Evolutionary conservation across 2,797 vertebrate species (phyloP).

Genomic region (Intellagama lesueurii): DNA sequence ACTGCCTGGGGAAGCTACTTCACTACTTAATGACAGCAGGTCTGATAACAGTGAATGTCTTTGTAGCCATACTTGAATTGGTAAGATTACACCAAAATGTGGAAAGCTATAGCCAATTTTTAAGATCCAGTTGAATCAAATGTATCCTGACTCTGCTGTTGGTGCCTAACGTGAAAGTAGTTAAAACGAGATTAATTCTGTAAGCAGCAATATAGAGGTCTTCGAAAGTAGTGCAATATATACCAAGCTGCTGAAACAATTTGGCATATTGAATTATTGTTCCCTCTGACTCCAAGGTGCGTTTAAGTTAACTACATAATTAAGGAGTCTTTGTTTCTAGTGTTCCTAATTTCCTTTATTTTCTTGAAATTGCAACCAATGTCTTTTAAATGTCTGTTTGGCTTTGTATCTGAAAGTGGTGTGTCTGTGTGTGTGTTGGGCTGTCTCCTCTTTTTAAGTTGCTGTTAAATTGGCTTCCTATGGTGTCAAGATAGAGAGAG

Average conservation of each 20-base stretch:
- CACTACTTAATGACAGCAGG: neutral
- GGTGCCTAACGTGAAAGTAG: neutral
- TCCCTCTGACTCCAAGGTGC: conserved; percentile 3
- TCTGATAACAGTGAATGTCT: neutral
- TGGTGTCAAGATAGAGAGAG: neutral
- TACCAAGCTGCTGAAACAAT: conserved; percentile 22
- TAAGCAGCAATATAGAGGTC: neutral
- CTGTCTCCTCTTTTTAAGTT: conserved; percentile 13
- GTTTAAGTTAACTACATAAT: conserved; percentile 5
- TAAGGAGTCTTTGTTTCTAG: neutral
- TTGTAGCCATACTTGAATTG: neutral
- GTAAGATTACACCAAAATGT: neutral
- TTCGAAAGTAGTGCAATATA: neutral
- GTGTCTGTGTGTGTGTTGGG: neutral
- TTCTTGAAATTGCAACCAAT: neutral
- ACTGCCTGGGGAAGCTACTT: neutral
- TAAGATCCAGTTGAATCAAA: neutral
- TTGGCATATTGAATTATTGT: neutral
- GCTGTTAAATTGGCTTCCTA: conserved; percentile 14
- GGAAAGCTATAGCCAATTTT: neutral
- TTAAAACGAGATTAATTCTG: conserved; percentile 2
- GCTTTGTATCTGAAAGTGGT: neutral
- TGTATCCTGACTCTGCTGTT: neutral
- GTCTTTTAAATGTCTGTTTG: conserved; percentile 7
- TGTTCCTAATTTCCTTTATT: conserved; percentile 23